Conservation (phyloP, 92 coral and sea anemone species). For the Zoanthus sociatus region DNA sequence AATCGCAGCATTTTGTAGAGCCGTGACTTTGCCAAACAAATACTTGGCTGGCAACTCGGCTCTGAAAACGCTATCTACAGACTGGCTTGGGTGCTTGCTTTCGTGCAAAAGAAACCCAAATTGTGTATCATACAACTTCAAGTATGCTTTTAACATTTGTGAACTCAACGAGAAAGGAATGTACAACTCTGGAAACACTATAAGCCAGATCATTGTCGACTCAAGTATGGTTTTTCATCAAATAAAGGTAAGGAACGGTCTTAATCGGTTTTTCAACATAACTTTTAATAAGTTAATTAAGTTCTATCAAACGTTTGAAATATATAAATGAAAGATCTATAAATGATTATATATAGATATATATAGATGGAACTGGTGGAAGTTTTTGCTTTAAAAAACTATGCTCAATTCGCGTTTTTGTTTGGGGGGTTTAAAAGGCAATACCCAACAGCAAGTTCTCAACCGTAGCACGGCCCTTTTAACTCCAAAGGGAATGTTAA, state of each 20-base stretch:
- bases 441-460: too few species aligned
- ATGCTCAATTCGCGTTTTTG: too few species aligned
- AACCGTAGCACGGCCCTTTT: too few species aligned
- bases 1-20: not conserved
- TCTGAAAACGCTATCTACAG: not conserved
- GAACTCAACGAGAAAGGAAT: constrained; percentile 3
- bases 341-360: too few species aligned
- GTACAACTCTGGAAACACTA: not conserved
- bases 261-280: too few species aligned
- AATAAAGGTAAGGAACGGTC: not conserved
- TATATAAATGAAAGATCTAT: too few species aligned
- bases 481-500: too few species aligned
- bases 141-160: not conserved
- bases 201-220: constrained; percentile 1
- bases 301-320: too few species aligned
- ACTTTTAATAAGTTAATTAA: too few species aligned
- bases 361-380: too few species aligned
- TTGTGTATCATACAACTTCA: constrained; percentile 16
- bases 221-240: constrained; percentile 37
- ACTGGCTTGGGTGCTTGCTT: constrained; percentile 5
- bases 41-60: not conserved
- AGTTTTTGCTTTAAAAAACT: too few species aligned
- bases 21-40: not conserved
- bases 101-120: constrained; percentile 16
- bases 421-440: too few species aligned